Evolutionary conservation across 2,113 vertebrate genomes (phyloP).

Genomic region (Thamnophis sirtalis): DNA sequence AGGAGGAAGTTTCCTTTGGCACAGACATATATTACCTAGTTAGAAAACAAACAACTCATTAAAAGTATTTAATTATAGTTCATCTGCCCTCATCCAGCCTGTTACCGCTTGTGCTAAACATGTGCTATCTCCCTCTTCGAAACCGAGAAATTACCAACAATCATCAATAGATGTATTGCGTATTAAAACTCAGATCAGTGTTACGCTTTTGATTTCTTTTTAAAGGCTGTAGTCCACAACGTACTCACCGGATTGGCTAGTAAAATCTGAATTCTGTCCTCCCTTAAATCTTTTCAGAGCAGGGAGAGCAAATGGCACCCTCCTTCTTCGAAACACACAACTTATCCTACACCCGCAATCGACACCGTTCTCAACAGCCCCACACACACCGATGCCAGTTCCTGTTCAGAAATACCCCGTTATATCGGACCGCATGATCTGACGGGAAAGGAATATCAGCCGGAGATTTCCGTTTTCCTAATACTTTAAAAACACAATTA

Average conservation of each 20-base stretch:
- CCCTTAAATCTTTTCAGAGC: not conserved
- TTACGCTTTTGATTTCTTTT: not conserved
- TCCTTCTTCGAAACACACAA: not conserved
- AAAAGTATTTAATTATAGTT: not conserved
- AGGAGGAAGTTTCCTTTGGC: not conserved
- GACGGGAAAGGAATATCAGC: not conserved
- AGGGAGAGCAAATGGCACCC: not conserved
- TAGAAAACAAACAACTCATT: not conserved
- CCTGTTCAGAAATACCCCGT: not conserved
- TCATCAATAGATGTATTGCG: too few species aligned
- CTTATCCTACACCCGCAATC: not conserved
- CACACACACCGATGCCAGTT: not conserved
- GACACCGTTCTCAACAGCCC: not conserved
- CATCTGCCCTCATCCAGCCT: not conserved
- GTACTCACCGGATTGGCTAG: not conserved
- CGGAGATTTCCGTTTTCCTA: not conserved
- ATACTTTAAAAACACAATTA: constrained; percentile 3
- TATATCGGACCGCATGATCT: not conserved
- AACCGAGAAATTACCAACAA: not conserved
- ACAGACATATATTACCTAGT: not conserved
- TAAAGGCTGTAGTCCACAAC: not conserved
- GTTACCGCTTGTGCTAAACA: not conserved
- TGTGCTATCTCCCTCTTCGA: not conserved
- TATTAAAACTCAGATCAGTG: not conserved
- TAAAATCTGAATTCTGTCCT: not conserved